Base-by-base conservation (phyloP, 2,797 vertebrate genomes). In the Parotocinclus haroldoi region DNA sequence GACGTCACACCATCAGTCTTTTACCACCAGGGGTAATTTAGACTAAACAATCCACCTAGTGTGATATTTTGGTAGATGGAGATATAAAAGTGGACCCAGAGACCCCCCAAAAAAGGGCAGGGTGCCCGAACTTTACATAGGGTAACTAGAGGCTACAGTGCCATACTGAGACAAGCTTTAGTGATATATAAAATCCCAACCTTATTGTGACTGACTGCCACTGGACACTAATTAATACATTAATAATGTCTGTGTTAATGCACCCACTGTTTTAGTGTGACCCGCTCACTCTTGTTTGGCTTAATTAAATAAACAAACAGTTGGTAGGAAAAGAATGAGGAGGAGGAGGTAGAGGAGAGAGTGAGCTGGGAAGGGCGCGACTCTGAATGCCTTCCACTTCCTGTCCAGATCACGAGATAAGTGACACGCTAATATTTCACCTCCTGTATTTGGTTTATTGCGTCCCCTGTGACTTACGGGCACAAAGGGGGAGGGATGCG, bases 281-380 rank as follows among this genome's bases (percentile, higher is more conserved):
- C 63, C 38, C 44, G 5, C 44, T 36, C 1, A 80, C 80, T 86
- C 87, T 68, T 90, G 90, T 90, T 90, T 89, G 81, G 82, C 86
- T 88, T 85, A 89, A 85, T 83, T 86, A 79, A 73, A 71, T 83
- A 66, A 88, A 88, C 83, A 87, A 87, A 87, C 82, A 84, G 61
- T 18, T 59, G 56, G 45, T 10, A 57, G 54, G 75, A 71, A 56
- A 49, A 58, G 10, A 42, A 16, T n/a, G 38, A 54, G 38, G 58
- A 51, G 18, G 40, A 53, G 59, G 44, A 27, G 17, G 11, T 12
- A 10, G 45, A 39, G 14, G 58, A 36, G 54, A 58, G 42, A 18
- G 50, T 46, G 49, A 17, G 56, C 12, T 36, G 50, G 51, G 46
- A 64, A 64, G 67, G 59, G 82, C 79, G 50, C 75, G 78, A 76